Conservation (phyloP, 2,113 vertebrate species). For the Corydoras sp. region DNA sequence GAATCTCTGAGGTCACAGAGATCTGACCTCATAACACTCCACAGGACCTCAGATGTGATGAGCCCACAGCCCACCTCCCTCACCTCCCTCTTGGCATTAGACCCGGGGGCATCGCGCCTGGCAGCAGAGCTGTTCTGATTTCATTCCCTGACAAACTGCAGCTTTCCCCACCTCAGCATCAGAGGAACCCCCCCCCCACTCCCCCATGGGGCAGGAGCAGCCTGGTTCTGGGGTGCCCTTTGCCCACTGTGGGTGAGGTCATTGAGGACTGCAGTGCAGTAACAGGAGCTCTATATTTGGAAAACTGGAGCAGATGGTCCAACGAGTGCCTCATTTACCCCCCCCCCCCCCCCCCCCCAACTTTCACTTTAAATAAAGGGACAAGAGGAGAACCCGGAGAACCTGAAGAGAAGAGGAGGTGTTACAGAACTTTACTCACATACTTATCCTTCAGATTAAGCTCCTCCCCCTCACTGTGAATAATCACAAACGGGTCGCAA, state of each 20-base stretch:
- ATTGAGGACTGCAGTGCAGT: slow-evolving; percentile 58
- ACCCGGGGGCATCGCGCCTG: background rate
- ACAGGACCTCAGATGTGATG: too few relatives aligned
- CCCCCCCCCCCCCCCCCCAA: slow-evolving; percentile 37
- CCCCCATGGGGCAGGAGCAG: slow-evolving; percentile 30
- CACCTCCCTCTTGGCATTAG: background rate
- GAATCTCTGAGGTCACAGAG: too few relatives aligned
- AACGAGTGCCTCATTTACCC: slow-evolving; percentile 57
- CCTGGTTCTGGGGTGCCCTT: slow-evolving; percentile 56
- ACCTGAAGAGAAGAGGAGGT: background rate
- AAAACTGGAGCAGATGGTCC: slow-evolving; percentile 63
- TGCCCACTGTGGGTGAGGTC: slow-evolving; percentile 57
- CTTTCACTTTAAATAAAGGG: slow-evolving; percentile 55
- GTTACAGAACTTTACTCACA: too few relatives aligned
- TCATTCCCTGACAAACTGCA: slow-evolving; percentile 61
- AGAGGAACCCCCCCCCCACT: slow-evolving; percentile 42
- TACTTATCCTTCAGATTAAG: too few relatives aligned
- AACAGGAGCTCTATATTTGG: slow-evolving; percentile 55
- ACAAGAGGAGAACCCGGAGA: background rate
- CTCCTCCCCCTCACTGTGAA: too few relatives aligned
- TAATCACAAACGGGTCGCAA: too few relatives aligned
- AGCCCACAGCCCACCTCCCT: background rate
- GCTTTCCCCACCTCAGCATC: slow-evolving; percentile 53
- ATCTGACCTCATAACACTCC: too few relatives aligned
- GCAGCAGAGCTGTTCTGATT: slow-evolving; percentile 48